phyloP scores from a whole-genome alignment of 2,113 vertebrate genomes.

The Tragelaphus scriptus region DNA sequence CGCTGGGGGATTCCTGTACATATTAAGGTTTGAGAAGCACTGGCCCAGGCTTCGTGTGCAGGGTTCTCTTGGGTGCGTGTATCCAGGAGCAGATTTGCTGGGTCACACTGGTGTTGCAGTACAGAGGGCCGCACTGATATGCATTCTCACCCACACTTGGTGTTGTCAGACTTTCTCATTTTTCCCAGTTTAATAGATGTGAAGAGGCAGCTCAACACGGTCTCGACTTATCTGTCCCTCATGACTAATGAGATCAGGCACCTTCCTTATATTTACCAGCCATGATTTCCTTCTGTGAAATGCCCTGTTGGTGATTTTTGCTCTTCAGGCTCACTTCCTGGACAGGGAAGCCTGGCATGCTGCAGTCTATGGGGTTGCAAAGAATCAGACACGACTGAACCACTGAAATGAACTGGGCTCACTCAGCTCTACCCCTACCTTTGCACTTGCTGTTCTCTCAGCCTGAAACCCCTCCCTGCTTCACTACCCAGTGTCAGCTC shows the following conservation, averaged over 20 bases:
- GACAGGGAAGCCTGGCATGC: neutral
- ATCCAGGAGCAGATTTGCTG: neutral
- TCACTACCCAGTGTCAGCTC: neutral
- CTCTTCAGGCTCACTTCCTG: neutral
- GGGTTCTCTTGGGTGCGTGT: neutral
- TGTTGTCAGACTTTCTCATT: neutral
- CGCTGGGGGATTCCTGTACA: neutral
- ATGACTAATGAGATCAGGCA: neutral
- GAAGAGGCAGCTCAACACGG: neutral
- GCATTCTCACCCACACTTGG: neutral
- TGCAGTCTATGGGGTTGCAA: neutral
- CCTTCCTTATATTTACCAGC: neutral
- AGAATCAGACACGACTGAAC: neutral
- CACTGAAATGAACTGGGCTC: neutral
- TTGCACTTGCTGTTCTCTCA: neutral
- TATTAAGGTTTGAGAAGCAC: neutral
- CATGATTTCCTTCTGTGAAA: neutral
- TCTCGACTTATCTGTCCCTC: neutral
- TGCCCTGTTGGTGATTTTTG: neutral
- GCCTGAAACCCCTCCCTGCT: neutral
- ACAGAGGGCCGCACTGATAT: neutral
- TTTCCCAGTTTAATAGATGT: neutral
- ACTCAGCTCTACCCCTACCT: neutral
- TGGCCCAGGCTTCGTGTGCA: fast-evolving
- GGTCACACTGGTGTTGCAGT: neutral